phyloP scores from a whole-genome alignment of 2,797 vertebrate genomes.

The Furcifer pardalis region DNA sequence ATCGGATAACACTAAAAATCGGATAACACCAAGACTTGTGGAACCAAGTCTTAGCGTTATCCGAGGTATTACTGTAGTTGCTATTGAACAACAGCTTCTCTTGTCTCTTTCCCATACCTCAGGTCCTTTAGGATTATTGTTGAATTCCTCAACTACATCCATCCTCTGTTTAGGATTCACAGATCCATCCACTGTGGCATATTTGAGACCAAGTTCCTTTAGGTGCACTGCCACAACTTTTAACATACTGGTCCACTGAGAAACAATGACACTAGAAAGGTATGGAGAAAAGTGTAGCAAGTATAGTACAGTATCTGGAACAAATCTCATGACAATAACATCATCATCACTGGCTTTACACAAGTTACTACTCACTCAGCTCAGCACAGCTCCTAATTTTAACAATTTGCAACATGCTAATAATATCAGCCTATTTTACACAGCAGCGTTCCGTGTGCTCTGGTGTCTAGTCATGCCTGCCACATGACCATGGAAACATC shows the following conservation, averaged over 20 bases:
- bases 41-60: too few species aligned
- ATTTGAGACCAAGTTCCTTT: constrained; percentile 76
- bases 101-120: constrained; percentile 77
- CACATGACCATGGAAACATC: too few species aligned
- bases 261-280: constrained; percentile 88
- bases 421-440: neutral
- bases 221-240: constrained; percentile 87
- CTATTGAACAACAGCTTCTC: neutral
- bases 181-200: constrained; percentile 85
- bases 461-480: too few species aligned
- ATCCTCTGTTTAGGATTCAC: constrained; percentile 91
- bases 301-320: too few species aligned
- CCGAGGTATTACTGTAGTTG: too few species aligned
- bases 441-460: too few species aligned
- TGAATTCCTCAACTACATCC: constrained; percentile 95
- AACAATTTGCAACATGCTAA: neutral
- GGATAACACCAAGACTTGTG: too few species aligned
- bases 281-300: neutral
- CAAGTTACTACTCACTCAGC: neutral
- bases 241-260: constrained; percentile 98
- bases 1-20: too few species aligned
- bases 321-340: neutral
- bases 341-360: neutral
- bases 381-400: neutral
- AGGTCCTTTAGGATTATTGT: constrained; percentile 83